A percentile compares a stretch with the other conserved stretches of the same genome.
These are phyloP conservation scores for Tachysurus fulvidraco DNA, from an alignment of 2,113 vertebrate genomes.

Conservation along the genomic window DNA sequence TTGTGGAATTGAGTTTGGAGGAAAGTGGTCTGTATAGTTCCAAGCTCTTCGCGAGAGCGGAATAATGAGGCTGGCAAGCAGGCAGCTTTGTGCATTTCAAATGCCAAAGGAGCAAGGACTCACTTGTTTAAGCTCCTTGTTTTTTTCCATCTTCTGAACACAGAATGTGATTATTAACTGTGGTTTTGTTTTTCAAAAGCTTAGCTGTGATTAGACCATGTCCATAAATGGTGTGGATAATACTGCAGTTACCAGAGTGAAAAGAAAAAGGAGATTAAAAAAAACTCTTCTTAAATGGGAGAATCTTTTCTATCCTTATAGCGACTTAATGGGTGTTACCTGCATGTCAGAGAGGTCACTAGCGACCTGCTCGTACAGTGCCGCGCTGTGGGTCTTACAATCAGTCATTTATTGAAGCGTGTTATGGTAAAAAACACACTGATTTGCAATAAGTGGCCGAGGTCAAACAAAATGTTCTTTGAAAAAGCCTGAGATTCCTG, in stretches of 20 bases:
- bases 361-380: background rate
- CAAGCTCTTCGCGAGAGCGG: conserved; percentile 34
- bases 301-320: background rate
- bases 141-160: conserved; percentile 18
- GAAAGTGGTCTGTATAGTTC: conserved; percentile 32
- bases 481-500: conserved; percentile 12
- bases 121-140: conserved; percentile 20
- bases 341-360: background rate
- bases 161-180: conserved; percentile 35
- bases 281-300: background rate
- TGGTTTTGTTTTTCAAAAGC: conserved; percentile 17
- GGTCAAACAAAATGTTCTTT: conserved; percentile 11
- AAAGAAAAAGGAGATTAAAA: background rate
- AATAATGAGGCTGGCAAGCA: conserved; percentile 41
- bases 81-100: conserved; percentile 37
- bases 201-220: conserved; percentile 19
- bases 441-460: conserved; percentile 15
- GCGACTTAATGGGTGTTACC: background rate
- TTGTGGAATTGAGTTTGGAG: conserved; percentile 39
- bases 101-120: conserved; percentile 22
- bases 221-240: background rate
- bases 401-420: conserved; percentile 27
- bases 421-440: conserved; percentile 12
- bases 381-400: background rate
- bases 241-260: background rate